Percentiles rank a stretch among this genome's conserved stretches.
These are phyloP conservation scores for Lateolabrax maculatus DNA, from an alignment of 2,797 vertebrate genomes.

Conservation along the genomic window DNA sequence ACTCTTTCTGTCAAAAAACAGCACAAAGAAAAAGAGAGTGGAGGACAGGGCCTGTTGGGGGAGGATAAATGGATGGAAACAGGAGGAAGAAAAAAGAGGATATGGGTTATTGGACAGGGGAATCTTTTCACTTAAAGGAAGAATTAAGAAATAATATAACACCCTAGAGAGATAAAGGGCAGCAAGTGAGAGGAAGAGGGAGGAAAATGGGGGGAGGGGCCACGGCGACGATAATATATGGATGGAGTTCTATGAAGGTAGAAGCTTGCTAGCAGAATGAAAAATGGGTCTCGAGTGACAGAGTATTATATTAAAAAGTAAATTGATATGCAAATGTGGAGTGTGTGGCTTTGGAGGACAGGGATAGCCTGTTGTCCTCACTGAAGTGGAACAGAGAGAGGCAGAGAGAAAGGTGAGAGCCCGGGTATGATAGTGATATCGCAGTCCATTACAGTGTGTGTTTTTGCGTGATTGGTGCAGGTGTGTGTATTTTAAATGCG, in stretches of 20 bases:
- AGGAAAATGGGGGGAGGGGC: slow-evolving; percentile 53
- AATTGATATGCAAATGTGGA: slow-evolving; percentile 88
- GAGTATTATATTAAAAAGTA: slow-evolving; percentile 86
- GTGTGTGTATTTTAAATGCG: slow-evolving; percentile 46
- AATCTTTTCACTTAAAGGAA: slow-evolving; percentile 60
- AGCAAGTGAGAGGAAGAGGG: slow-evolving; percentile 41
- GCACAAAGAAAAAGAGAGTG: slow-evolving; percentile 18
- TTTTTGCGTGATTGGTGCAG: slow-evolving; percentile 52
- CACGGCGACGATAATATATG: slow-evolving; percentile 68
- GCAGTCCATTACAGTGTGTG: slow-evolving; percentile 65
- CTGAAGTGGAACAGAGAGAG: slow-evolving; percentile 79
- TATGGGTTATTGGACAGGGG: slow-evolving; percentile 32
- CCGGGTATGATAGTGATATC: slow-evolving; percentile 58
- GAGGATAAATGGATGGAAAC: slow-evolving; percentile 49
- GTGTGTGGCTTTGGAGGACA: slow-evolving; percentile 80
- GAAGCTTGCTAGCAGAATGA: slow-evolving; percentile 77
- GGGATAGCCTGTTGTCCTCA: slow-evolving; percentile 83
- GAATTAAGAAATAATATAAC: slow-evolving; percentile 59
- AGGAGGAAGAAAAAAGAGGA: slow-evolving; percentile 38
- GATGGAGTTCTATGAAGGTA: slow-evolving; percentile 70
- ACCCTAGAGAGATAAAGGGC: slow-evolving; percentile 63
- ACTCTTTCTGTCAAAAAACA: slow-evolving; percentile 40
- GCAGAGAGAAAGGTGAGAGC: slow-evolving; percentile 70
- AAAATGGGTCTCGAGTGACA: slow-evolving; percentile 84
- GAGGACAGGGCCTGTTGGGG: slow-evolving; percentile 35